phyloP scores from a whole-genome alignment of 2,888 invertebrate species.

The Microctonus aethiopoides region DNA sequence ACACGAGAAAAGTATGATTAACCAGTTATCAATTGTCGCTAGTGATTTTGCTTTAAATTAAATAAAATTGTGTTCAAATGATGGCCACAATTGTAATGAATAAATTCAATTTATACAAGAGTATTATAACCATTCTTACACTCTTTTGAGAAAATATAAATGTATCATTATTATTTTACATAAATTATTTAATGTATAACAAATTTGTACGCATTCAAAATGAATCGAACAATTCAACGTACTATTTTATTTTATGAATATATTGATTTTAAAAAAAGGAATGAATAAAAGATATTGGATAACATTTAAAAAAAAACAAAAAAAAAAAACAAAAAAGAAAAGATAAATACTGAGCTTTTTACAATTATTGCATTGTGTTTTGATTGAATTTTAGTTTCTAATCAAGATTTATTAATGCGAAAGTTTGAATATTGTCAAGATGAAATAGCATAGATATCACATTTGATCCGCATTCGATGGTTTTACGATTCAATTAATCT shows the following conservation, averaged over 20 bases:
- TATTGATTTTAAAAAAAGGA: neutral
- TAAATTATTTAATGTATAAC: slow-evolving; percentile 15
- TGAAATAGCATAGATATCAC: slow-evolving; percentile 45
- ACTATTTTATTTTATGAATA: neutral
- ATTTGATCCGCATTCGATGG: slow-evolving; percentile 43
- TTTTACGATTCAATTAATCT: neutral
- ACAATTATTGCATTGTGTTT: no score
- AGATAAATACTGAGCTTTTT: no score
- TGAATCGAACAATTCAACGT: no score
- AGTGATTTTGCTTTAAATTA: neutral
- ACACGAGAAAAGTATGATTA: slow-evolving; percentile 6
- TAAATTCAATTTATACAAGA: slow-evolving; percentile 48
- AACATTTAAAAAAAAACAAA: no score
- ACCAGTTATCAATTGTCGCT: neutral
- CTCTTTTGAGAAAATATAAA: neutral
- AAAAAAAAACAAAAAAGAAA: no score
- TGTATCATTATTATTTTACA: slow-evolving; percentile 7
- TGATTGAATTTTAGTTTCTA: no score
- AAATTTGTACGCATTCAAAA: no score
- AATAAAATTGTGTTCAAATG: slow-evolving; percentile 36
- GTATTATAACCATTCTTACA: slow-evolving; percentile 46
- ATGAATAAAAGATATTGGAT: no score
- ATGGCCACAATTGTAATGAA: slow-evolving; percentile 38
- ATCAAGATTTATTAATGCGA: no score
- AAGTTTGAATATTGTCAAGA: slow-evolving; percentile 28